A percentile compares a stretch with the other conserved stretches of the same genome.
These are phyloP conservation scores for Hylaea fasciaria DNA, from an alignment of 2,888 invertebrate genomes.

Conservation along the genomic window DNA sequence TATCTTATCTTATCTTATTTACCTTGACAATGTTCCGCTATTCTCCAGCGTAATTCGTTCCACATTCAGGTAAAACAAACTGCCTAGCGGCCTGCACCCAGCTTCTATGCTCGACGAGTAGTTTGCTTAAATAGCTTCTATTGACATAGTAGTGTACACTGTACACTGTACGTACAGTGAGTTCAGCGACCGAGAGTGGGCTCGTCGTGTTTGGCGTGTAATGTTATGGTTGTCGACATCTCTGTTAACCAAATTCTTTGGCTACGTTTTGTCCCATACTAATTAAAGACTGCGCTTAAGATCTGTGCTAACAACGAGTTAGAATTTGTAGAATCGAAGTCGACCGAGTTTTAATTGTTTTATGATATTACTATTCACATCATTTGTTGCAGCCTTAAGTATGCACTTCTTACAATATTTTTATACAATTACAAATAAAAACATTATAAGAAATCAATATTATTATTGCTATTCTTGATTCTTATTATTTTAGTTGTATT, in stretches of 20 bases:
- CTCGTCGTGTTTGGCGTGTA: constrained; percentile 1
- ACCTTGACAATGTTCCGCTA: constrained; percentile 8
- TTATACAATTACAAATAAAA: no score
- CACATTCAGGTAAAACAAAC: constrained; percentile 19
- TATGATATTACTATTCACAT: no score
- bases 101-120: constrained; percentile 24
- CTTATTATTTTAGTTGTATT: no score
- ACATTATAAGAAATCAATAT: no score
- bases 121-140: constrained; percentile 16
- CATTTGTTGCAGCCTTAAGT: no score
- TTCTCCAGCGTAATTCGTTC: constrained; percentile 18
- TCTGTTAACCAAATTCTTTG: constrained; percentile 11
- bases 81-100: constrained; percentile 14
- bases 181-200: constrained; percentile 14
- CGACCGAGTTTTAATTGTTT: no score
- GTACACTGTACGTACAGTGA: no score
- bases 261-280: not conserved
- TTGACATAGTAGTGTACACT: constrained; percentile 21
- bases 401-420: no score
- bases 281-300: not conserved
- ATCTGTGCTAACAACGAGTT: no score
- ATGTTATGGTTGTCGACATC: constrained; percentile 5
- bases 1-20: not conserved
- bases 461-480: no score
- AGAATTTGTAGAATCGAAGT: no score